Conservation (phyloP, 30 jellyfish, hydroid and myxozoan genomes). For the Sanderia malayensis region DNA sequence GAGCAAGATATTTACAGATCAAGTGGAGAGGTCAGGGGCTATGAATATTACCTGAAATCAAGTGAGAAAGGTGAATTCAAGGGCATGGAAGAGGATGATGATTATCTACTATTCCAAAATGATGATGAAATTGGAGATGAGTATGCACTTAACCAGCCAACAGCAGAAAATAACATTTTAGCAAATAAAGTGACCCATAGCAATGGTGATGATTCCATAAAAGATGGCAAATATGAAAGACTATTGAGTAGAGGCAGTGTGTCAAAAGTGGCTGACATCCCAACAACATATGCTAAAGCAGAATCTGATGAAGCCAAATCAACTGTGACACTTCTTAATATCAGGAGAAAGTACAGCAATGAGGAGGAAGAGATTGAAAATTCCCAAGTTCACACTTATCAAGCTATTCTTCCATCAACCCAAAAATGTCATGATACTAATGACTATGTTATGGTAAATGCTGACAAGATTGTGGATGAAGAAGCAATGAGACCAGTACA, state of each 20-base stretch:
- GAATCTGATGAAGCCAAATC: background rate
- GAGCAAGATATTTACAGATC: constrained; percentile 34
- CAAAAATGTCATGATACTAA: background rate
- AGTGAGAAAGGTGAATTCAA: constrained; percentile 21
- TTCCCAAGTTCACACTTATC: background rate
- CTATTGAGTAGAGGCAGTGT: background rate
- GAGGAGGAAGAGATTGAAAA: background rate
- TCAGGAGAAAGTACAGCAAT: background rate
- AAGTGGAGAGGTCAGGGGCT: constrained; percentile 61
- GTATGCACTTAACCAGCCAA: background rate
- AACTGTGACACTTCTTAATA: background rate
- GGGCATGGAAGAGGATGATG: constrained; percentile 10
- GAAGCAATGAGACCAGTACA: background rate
- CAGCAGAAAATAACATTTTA: background rate
- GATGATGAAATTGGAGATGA: constrained; percentile 20
- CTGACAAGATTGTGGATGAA: too few species aligned
- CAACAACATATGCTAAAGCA: background rate
- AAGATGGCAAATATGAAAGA: background rate
- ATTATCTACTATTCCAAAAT: background rate
- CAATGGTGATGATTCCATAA: background rate
- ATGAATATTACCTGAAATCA: constrained; percentile 35
- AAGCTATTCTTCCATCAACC: background rate
- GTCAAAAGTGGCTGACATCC: background rate
- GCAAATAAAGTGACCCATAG: background rate
- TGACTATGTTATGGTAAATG: background rate